Percentiles rank a stretch among this genome's conserved stretches.
Evolutionary conservation across 1,140 invertebrate genomes (phyloP).

Genomic region (Polypedilum vanderplanki): DNA sequence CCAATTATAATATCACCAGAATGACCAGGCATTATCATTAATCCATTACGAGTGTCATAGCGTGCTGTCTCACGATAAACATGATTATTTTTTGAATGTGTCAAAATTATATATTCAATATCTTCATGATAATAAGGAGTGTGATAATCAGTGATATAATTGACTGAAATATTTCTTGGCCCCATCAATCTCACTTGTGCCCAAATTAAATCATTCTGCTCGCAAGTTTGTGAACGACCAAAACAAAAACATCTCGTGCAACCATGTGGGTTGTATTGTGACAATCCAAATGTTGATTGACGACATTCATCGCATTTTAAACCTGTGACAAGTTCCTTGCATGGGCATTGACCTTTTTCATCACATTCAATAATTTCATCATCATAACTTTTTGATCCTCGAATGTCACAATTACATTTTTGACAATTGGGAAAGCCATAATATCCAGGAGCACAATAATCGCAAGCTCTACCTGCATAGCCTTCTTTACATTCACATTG

Average conservation of each 20-base stretch:
- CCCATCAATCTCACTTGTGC: constrained; percentile 58
- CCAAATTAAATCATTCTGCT: constrained; percentile 69
- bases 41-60: constrained; percentile 45
- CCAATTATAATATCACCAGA: constrained; percentile 57
- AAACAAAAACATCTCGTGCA: constrained; percentile 90
- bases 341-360: constrained; percentile 74
- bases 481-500: constrained; percentile 75
- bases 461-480: constrained; percentile 72
- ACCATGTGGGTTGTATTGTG: constrained; percentile 61
- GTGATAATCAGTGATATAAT: constrained; percentile 39
- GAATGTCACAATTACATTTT: constrained; percentile 66
- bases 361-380: constrained; percentile 65
- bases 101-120: constrained; percentile 43
- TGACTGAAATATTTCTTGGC: constrained; percentile 51
- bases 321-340: constrained; percentile 62
- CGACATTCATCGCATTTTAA: constrained; percentile 76
- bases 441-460: constrained; percentile 72
- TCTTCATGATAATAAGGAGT: constrained; percentile 34
- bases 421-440: constrained; percentile 85
- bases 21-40: constrained; percentile 44
- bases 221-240: constrained; percentile 66
- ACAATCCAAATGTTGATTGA: constrained; percentile 74
- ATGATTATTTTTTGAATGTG: constrained; percentile 28
- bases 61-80: constrained; percentile 37
- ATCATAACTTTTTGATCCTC: constrained; percentile 56